A percentile compares a stretch with the other conserved stretches of the same genome.
Conservation (phyloP, 2,797 vertebrate genomes). For the Diplodus sargus region DNA sequence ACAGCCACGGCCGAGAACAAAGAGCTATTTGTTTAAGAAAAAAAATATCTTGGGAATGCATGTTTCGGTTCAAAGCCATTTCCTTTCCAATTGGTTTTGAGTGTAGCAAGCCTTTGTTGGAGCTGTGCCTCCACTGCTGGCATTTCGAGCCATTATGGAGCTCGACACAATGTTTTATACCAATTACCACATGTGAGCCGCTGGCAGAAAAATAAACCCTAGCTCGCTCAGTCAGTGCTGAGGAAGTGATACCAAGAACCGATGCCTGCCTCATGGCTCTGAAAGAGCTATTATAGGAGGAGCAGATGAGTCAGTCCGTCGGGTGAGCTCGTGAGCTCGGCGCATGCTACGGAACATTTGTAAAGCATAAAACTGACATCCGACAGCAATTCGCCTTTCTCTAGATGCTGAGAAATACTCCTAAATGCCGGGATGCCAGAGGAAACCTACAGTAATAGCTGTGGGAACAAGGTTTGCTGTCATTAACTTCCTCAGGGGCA, state of each 20-base stretch:
- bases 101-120: conserved; percentile 12
- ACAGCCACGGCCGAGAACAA: conserved; percentile 17
- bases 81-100: conserved; percentile 22
- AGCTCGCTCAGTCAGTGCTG: background rate
- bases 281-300: background rate
- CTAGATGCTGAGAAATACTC: background rate
- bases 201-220: conserved; percentile 28
- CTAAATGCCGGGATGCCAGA: conserved; percentile 18
- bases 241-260: conserved; percentile 30
- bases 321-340: background rate
- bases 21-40: conserved; percentile 21
- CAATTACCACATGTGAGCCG: conserved; percentile 23
- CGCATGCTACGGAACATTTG: background rate
- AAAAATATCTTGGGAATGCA: conserved; percentile 26
- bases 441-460: conserved; percentile 24
- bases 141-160: conserved; percentile 38
- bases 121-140: conserved; percentile 22
- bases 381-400: conserved; percentile 21
- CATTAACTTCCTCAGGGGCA: conserved; percentile 23
- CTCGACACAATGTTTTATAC: conserved; percentile 32
- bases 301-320: conserved; percentile 10
- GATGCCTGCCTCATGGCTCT: conserved; percentile 1
- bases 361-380: background rate
- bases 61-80: conserved; percentile 29
- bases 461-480: conserved; percentile 8